phyloP scores from a whole-genome alignment of 2,113 vertebrate species.

The Phrynocephalus versicolor region DNA sequence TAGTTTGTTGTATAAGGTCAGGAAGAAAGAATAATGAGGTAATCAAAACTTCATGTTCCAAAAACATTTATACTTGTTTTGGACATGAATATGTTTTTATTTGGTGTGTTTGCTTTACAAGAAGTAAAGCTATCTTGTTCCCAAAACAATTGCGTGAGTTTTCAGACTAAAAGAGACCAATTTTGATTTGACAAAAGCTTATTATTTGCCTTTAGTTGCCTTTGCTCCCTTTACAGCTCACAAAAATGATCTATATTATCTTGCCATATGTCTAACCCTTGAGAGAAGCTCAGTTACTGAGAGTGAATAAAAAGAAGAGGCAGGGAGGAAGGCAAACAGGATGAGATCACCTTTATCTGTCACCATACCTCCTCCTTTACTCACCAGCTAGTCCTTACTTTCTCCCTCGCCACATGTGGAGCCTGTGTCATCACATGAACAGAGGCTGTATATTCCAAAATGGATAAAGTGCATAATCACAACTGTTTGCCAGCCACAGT shows the following conservation, averaged over 20 bases:
- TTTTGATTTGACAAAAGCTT: neutral
- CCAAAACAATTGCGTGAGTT: neutral
- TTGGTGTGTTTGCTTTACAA: neutral
- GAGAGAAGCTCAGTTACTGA: neutral
- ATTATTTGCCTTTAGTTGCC: neutral
- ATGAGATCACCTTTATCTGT: neutral
- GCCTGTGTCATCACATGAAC: neutral
- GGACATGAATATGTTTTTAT: neutral
- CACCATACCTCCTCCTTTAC: neutral
- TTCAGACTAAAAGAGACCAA: neutral
- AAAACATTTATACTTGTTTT: conserved; percentile 16
- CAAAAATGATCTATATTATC: neutral
- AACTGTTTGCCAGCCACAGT: neutral
- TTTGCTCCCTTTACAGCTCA: neutral
- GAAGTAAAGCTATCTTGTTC: neutral
- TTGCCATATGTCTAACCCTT: neutral
- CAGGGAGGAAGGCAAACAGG: neutral
- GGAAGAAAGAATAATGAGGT: conserved; percentile 4
- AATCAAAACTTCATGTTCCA: conserved; percentile 20
- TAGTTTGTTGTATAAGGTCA: conserved; percentile 4
- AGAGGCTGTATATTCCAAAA: neutral
- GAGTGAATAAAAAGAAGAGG: neutral
- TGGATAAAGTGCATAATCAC: neutral
- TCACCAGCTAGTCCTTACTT: neutral
- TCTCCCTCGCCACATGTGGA: neutral